Evolutionary conservation across 2,797 vertebrate species (phyloP).

Genomic region (Acanthornis magna): DNA sequence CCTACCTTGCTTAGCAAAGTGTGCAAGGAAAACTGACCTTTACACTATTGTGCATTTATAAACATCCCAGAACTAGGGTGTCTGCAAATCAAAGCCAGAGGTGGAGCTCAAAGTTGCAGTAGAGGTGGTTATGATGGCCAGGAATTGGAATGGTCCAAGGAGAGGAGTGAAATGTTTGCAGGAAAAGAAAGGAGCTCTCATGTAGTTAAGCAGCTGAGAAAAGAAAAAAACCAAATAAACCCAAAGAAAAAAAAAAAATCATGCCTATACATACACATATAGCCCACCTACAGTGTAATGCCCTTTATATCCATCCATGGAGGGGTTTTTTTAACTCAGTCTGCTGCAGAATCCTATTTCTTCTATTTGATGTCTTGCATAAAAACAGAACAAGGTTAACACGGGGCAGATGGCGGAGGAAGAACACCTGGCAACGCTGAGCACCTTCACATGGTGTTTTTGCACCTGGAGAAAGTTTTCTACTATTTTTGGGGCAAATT

Average conservation of each 20-base stretch:
- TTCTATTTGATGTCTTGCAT: not conserved
- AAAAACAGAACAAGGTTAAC: not conserved
- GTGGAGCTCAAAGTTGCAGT: no score
- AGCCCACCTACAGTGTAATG: not conserved
- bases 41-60: not conserved
- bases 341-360: not conserved
- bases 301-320: not conserved
- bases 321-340: not conserved
- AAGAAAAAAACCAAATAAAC: not conserved
- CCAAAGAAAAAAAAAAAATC: not conserved
- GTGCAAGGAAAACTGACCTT: not conserved
- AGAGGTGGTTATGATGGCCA: not conserved
- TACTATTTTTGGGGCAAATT: not conserved
- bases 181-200: not conserved
- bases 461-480: not conserved
- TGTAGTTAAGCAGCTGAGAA: not conserved
- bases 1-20: not conserved
- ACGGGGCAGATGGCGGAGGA: not conserved
- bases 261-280: not conserved
- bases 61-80: fast-evolving
- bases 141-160: not conserved
- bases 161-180: not conserved
- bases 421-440: no score
- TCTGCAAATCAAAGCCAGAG: not conserved
- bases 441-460: not conserved